These are phyloP conservation scores for Halcyon smyrnensis DNA, from an alignment of 2,797 vertebrate genomes.

Conservation along the genomic window DNA sequence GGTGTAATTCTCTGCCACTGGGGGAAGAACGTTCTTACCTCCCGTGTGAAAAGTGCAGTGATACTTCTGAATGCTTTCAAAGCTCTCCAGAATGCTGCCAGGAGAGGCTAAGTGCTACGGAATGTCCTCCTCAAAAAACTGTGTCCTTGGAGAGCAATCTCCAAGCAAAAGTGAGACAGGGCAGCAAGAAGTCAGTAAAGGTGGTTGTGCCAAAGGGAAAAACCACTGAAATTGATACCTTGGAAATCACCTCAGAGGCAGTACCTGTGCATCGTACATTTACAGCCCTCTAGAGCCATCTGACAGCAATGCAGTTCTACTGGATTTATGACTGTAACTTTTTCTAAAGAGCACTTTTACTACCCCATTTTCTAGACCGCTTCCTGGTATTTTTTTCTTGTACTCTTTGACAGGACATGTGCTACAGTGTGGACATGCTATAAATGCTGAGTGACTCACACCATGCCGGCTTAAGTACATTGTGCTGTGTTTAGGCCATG, in stretches of 20 bases:
- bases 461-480: neutral
- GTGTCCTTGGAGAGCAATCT: neutral
- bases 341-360: neutral
- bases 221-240: neutral
- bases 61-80: constrained; percentile 69
- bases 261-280: neutral
- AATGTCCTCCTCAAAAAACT: neutral
- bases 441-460: neutral
- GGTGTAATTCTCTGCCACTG: constrained; percentile 23
- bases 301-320: neutral
- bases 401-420: neutral
- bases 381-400: neutral
- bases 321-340: neutral
- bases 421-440: neutral
- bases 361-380: neutral
- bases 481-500: neutral
- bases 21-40: constrained; percentile 18
- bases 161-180: constrained; percentile 21
- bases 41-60: constrained; percentile 40
- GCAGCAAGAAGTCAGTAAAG: neutral
- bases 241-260: constrained; percentile 40
- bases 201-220: neutral
- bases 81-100: constrained; percentile 60
- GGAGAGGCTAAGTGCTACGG: neutral
- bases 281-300: neutral